Base-by-base conservation (phyloP, 37 sponge, comb jelly and placozoan genomes). In the Beroe ovata region DNA sequence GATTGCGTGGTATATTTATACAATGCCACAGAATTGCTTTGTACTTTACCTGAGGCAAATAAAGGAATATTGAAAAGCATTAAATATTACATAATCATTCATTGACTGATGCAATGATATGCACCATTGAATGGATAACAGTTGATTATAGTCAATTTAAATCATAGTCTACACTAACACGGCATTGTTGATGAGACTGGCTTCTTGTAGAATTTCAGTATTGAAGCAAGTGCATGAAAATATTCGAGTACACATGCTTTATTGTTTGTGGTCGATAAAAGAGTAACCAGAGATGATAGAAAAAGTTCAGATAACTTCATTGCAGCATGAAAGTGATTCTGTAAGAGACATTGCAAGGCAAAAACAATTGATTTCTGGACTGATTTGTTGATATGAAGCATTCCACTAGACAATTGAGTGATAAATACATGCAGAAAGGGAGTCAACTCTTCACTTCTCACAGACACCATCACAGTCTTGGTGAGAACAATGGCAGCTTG, bases 311-410 rank as follows among this genome's bases (percentile, higher is more conserved):
- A 77, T 6, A 3, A 23, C 1, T 30, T 41, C 54, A 77, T 39
- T 11, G 84, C 21, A 39, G 1, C 33, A n/a, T 42, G 0, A 25
- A 77, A 4, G 38, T 77, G 84, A 20, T 77, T 39, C 20, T 77
- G 54, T 22, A 77, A 20, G 16, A 77, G 28, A 25, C 28, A 23
- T 18, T 32, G 22, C 1, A 77, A 35, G 0, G 33, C 42, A 21
- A n/a, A 40, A 25, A 77, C 25, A 40, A 54, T 40, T 3, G 84
- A 42, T 40, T 42, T 77, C 47, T 77, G 84, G 25, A 77, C 84
- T 25, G 54, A 42, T 42, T 77, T 77, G 22, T 77, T 35, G 23
- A 77, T 77, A 25, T 77, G 84, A 20, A 77, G 84, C 42, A 77
- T 8, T 2, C 47, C 84, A 77, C 84, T 77, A 35, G 84, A 77